Percentiles rank a stretch among this genome's conserved stretches.
phyloP scores from a whole-genome alignment of 2,797 vertebrate genomes.

The Galago senegalensis region DNA sequence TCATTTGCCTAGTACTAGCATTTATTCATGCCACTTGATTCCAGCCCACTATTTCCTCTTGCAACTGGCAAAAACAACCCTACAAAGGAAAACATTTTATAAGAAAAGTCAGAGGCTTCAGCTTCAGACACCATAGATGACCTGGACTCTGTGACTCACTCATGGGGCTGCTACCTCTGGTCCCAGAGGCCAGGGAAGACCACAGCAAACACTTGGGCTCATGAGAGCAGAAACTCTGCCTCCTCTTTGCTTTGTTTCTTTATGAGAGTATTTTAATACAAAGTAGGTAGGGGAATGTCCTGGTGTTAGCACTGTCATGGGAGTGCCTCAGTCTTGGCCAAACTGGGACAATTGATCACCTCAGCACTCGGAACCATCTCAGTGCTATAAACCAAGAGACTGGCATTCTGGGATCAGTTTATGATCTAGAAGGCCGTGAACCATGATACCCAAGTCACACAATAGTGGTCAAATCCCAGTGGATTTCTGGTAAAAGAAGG shows the following conservation, averaged over 20 bases:
- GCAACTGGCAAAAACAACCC: conserved; percentile 69
- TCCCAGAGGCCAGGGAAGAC: not conserved
- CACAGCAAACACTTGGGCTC: too few relatives aligned
- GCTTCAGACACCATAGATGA: not conserved
- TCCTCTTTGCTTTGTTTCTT: not conserved
- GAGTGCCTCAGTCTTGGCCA: not conserved
- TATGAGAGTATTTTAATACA: not conserved
- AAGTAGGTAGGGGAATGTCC: not conserved
- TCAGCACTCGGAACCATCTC: not conserved
- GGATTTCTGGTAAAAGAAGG: not conserved
- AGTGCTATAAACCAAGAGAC: not conserved
- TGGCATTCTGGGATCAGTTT: not conserved
- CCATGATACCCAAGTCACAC: not conserved
- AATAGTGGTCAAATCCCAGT: not conserved
- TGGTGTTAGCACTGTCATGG: not conserved
- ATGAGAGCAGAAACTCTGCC: not conserved
- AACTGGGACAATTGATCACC: not conserved
- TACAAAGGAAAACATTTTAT: conserved; percentile 38
- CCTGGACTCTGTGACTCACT: not conserved
- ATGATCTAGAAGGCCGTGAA: not conserved
- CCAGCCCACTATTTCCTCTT: conserved; percentile 69
- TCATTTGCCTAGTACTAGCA: conserved; percentile 21
- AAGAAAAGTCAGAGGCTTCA: conserved; percentile 36
- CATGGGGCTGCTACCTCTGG: not conserved
- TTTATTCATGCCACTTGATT: conserved; percentile 59